These are phyloP conservation scores for Hemistola chrysoprasaria DNA, from an alignment of 2,888 invertebrate genomes.

Conservation along the genomic window DNA sequence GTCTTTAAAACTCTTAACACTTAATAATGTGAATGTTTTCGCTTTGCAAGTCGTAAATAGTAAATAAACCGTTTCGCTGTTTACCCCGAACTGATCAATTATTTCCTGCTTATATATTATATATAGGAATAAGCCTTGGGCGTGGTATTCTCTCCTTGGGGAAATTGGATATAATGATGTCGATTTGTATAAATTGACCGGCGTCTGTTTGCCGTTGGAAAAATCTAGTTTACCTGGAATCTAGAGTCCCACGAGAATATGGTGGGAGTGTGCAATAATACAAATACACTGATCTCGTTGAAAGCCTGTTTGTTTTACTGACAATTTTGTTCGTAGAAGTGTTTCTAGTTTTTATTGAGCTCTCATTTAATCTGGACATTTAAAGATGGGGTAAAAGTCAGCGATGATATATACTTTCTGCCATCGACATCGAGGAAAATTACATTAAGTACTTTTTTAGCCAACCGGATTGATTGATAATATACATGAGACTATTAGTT, in stretches of 20 bases:
- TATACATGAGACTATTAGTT: too few relatives aligned
- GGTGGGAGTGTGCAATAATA: too few relatives aligned
- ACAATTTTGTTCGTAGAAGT: too few relatives aligned
- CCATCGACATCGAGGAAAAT: too few relatives aligned
- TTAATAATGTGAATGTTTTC: constrained; percentile 20
- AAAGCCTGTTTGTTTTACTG: too few relatives aligned
- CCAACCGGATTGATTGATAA: too few relatives aligned
- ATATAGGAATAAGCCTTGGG: constrained; percentile 16
- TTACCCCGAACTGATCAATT: constrained; percentile 15
- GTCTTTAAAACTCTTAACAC: constrained; percentile 21
- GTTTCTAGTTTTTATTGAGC: too few relatives aligned
- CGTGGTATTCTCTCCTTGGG: constrained; percentile 9
- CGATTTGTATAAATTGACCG: constrained; percentile 22
- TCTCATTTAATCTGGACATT: too few relatives aligned
- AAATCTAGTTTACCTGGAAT: constrained; percentile 8
- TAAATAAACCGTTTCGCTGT: constrained; percentile 19
- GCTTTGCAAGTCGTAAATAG: constrained; percentile 7
- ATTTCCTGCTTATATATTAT: constrained; percentile 21
- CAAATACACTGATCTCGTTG: too few relatives aligned
- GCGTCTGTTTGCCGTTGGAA: constrained; percentile 1
- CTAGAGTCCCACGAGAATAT: background rate
- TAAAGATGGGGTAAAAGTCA: too few relatives aligned
- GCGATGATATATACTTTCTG: too few relatives aligned
- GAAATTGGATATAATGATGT: constrained; percentile 22
- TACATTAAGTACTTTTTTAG: too few relatives aligned